These are phyloP conservation scores for Morphnarchus princeps DNA, from an alignment of 2,113 vertebrate genomes.

Conservation along the genomic window DNA sequence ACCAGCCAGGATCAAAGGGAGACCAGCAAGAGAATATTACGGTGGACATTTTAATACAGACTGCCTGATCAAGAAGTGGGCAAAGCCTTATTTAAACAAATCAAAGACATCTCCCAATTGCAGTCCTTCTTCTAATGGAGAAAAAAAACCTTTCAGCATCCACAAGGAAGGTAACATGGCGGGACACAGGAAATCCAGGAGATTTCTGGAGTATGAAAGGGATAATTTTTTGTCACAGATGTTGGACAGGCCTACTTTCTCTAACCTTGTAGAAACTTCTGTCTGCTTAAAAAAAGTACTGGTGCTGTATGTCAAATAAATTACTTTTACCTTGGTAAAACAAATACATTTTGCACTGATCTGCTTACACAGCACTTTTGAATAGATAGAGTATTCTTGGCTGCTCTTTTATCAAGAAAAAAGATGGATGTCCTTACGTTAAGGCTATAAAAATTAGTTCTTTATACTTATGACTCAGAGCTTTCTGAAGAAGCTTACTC, in stretches of 20 bases:
- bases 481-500: background rate
- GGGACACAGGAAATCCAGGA: background rate
- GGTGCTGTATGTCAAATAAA: background rate
- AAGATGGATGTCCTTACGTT: background rate
- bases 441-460: constrained; percentile 23
- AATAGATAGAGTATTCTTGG: background rate
- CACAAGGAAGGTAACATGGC: background rate
- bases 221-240: background rate
- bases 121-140: background rate
- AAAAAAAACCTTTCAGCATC: background rate
- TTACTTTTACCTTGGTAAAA: background rate
- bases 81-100: background rate
- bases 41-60: background rate
- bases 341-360: background rate
- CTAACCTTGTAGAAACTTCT: background rate
- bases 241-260: background rate
- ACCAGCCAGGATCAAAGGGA: background rate
- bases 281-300: background rate
- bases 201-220: background rate
- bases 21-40: background rate
- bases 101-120: background rate
- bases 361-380: background rate
- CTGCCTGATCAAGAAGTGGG: background rate
- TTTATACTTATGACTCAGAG: background rate
- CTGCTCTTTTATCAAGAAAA: background rate